Base-by-base conservation (phyloP, 2,888 invertebrate species). In the Xestia xanthographa region DNA sequence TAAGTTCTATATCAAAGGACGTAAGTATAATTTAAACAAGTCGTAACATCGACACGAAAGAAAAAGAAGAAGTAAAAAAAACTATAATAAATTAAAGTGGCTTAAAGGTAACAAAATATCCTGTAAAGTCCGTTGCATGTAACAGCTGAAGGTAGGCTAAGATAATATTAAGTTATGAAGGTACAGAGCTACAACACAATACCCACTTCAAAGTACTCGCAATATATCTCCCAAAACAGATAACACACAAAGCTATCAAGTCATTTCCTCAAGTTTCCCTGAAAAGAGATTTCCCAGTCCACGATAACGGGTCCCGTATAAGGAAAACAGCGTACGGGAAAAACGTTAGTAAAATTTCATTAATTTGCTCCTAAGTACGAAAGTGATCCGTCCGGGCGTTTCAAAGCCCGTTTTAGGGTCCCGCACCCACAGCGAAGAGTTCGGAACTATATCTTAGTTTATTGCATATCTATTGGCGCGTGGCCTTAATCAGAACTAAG, bases 281-380 rank as follows among this genome's bases (percentile, higher is more conserved):
- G 53, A 41, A 81, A 72, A 77, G 78, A 75, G 71, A 85, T 82
- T 85, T 72, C 60, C 70, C 69, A 79, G 63, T 72, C 73, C 72
- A 67, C 77, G 81, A 81, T 80, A 81, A 63, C 53, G 62, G 77
- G 45, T 74, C 62, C 43, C 66, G 53, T 66, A 70, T 50, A 72
- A 76, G 69, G 75, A 68, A 74, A 71, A 79, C 69, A 62, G 56
- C 5, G 69, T 69, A 75, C 69, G 62, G 68, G 85, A 86, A 86
- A 88, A 90, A 88, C 87, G 87, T 88, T 87, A 88, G 88, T 86
- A 83, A 89, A 90, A 92, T 90, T 90, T 88, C 87, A 91, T 92
- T 91, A 92, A 93, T 92, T 92, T 79, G 77, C 75, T 83, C 77
- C 80, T 86, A 83, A 88, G 84, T 87, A 87, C 78, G 84, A 88